These are phyloP conservation scores for Periophthalmodon schlosseri DNA, from an alignment of 2,113 vertebrate species.

Conservation along the genomic window DNA sequence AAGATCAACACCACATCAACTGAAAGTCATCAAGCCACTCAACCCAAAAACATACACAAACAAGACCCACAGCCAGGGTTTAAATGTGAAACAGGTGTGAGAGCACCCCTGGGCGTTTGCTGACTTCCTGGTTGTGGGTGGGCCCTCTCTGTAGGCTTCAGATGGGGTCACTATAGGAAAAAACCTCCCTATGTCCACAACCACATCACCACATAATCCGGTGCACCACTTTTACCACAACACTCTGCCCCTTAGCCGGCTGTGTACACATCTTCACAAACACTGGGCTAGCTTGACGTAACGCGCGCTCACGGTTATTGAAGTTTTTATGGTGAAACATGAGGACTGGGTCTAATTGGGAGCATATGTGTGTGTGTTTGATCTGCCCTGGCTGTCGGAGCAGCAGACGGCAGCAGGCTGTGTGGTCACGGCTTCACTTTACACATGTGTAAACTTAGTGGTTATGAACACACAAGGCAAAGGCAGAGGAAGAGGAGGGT, in stretches of 20 bases:
- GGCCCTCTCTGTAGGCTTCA: conserved; percentile 60
- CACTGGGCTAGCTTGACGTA: conserved; percentile 9
- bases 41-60: conserved; percentile 2
- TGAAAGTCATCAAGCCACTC: not conserved
- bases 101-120: conserved; percentile 21
- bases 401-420: conserved; percentile 60
- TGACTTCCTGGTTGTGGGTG: conserved; percentile 70
- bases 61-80: not conserved
- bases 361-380: conserved; percentile 79
- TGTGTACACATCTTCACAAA: conserved; percentile 28
- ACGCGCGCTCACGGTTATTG: conserved; percentile 70
- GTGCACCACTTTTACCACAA: conserved; percentile 36
- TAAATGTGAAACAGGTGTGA: conserved; percentile 10
- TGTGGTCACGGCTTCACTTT: conserved; percentile 69
- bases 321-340: conserved; percentile 85
- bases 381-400: conserved; percentile 63
- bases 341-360: conserved; percentile 84
- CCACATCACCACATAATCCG: conserved; percentile 27
- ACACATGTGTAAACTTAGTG: conserved; percentile 69
- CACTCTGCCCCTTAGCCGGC: conserved; percentile 54
- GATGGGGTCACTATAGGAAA: conserved; percentile 56
- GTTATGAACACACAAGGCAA: conserved; percentile 10
- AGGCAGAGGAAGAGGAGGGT: not conserved
- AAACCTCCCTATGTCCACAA: conserved; percentile 56
- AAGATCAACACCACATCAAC: not conserved